These are phyloP conservation scores for Carcina quercana DNA, from an alignment of 2,888 invertebrate species.

Conservation along the genomic window DNA sequence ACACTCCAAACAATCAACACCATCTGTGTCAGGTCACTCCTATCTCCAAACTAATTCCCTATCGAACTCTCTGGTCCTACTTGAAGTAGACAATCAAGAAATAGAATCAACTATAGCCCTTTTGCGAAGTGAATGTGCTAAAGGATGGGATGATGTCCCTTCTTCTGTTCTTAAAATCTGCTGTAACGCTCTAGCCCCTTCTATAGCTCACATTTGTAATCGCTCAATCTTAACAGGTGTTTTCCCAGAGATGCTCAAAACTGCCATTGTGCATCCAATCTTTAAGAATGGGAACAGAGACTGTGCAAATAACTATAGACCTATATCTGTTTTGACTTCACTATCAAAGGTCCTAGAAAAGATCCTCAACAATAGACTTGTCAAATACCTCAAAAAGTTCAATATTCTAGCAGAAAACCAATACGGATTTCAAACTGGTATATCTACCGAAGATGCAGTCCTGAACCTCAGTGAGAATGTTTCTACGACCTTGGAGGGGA, in stretches of 20 bases:
- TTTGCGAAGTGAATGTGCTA: background rate
- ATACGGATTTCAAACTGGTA: background rate
- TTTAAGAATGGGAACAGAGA: background rate
- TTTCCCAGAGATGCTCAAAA: background rate
- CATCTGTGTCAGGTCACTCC: no score
- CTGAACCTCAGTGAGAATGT: background rate
- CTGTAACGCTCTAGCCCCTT: background rate
- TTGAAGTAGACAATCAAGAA: background rate
- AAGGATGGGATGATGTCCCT: background rate
- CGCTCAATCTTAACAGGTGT: background rate
- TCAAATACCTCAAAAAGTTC: background rate
- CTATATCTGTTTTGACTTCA: background rate
- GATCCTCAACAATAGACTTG: background rate
- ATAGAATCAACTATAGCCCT: background rate
- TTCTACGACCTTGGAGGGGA: background rate
- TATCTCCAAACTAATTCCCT: no score
- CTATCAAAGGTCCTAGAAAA: background rate
- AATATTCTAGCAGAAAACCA: background rate
- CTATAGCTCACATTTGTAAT: background rate
- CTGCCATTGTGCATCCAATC: background rate
- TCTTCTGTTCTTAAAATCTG: background rate
- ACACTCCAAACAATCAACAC: no score
- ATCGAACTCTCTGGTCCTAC: no score
- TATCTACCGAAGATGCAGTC: conserved; percentile 1
- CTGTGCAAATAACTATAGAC: background rate